A percentile compares a stretch with the other conserved stretches of the same genome.
These are phyloP conservation scores for Taurulus bubalis DNA, from an alignment of 2,113 vertebrate species.

Conservation along the genomic window DNA sequence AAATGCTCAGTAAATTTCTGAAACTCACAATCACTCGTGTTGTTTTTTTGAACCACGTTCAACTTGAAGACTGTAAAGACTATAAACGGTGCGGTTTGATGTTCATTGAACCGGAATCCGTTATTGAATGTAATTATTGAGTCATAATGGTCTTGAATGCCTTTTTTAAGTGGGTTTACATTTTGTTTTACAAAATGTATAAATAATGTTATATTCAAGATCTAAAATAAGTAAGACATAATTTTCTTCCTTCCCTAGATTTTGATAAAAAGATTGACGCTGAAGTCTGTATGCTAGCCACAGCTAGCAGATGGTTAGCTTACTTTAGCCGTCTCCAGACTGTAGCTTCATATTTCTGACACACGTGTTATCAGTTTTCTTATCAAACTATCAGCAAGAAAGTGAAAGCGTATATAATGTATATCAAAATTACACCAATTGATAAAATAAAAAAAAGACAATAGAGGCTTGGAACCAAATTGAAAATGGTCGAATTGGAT, in stretches of 20 bases:
- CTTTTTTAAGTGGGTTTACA: not conserved
- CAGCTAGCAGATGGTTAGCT: not conserved
- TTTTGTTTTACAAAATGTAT: not conserved
- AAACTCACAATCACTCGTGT: not conserved
- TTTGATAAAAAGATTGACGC: not conserved
- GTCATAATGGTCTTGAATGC: not conserved
- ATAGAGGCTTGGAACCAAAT: not conserved
- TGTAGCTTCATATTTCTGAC: no score
- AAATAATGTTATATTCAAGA: not conserved
- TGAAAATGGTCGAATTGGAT: not conserved
- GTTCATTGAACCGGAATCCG: constrained; percentile 7
- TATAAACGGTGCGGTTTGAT: not conserved
- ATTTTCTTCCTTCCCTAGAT: not conserved
- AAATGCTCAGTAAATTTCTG: not conserved
- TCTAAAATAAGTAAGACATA: not conserved
- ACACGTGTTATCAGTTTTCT: no score
- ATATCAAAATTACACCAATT: no score
- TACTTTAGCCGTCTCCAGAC: not conserved
- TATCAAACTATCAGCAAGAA: no score
- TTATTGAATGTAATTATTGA: not conserved
- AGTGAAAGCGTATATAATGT: no score
- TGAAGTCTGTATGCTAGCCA: no score
- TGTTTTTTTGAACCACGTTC: not conserved
- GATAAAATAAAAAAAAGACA: not conserved
- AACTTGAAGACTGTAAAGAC: not conserved